Base-by-base conservation (phyloP, 2,113 vertebrate species). In the Amblyopsis rosae region DNA sequence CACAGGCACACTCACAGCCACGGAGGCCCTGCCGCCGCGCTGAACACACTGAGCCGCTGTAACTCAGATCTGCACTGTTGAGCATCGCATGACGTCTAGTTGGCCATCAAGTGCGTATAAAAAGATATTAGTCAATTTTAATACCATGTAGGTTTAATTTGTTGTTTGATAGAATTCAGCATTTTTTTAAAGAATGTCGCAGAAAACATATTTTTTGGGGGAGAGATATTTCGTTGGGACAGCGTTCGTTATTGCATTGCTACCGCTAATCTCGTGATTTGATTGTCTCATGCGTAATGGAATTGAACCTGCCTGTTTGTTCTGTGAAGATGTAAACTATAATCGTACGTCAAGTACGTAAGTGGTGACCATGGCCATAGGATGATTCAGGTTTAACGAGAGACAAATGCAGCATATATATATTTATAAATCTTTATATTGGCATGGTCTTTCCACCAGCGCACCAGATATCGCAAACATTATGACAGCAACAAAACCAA, bases 311-410 rank as follows among this genome's bases (percentile, higher is more conserved):
- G 7, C 7, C 35, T 6, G 35, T 26, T 26, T 26, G 26, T 26
- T 26, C 35, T 53, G 51, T 26, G 10, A 12, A 26, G 26, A 26
- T 2, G 26, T 26, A 26, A 26, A 60, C 54, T 50, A 64, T 68
- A 58, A 62, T 58, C 54, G 59, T 15, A 73, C 51, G n/a, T 61
- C 6, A 60, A n/a, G n/a, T n/a, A n/a, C n/a, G n/a, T n/a, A n/a
- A 58, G 56, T 11, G 26, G 9, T 33, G 26, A 58, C 9, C 26
- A 58, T 58, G 8, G 32, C 2, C 12, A 54, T 54, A 7, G 12
- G 17, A 58, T 13, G 19, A 32, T 12, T 33, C 56, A 33, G 32
- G 4, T 26, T 32, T 32, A 57, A 9, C 55, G 12, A 58, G 56
- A 12, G 11, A 58, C 4, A 5, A 33, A 26, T 32, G 7, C 26